phyloP scores from a whole-genome alignment of 2,888 invertebrate species.

The Ophioninae sp. region DNA sequence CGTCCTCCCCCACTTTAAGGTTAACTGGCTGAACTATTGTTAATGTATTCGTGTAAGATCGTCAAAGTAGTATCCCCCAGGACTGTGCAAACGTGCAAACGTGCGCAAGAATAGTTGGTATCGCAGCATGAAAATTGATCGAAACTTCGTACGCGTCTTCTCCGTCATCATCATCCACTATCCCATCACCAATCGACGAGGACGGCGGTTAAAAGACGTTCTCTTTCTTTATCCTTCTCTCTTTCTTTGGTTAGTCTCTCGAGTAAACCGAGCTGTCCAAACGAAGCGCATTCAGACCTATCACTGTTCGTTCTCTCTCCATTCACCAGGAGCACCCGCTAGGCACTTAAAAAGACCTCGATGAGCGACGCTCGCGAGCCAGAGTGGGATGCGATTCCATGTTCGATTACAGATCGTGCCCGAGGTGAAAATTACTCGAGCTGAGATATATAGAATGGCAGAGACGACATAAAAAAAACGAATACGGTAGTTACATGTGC shows the following conservation, averaged over 20 bases:
- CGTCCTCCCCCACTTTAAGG: constrained; percentile 28
- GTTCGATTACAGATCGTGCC: constrained; percentile 71
- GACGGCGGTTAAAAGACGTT: constrained; percentile 32
- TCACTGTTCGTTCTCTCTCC: constrained; percentile 39
- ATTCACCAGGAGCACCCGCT: constrained; percentile 55
- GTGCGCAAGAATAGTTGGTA: constrained; percentile 45
- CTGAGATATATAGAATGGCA: constrained; percentile 27
- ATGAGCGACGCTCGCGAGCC: constrained; percentile 42
- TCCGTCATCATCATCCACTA: constrained; percentile 57
- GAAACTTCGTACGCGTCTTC: constrained; percentile 47
- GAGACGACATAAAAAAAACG: constrained; percentile 12
- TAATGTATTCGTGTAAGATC: constrained; percentile 32
- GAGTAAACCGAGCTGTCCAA: constrained; percentile 13
- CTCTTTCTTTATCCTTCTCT: constrained; percentile 23
- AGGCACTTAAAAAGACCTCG: constrained; percentile 58
- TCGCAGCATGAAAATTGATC: constrained; percentile 58
- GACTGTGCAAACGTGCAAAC: constrained; percentile 1
- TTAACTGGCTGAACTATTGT: constrained; percentile 46
- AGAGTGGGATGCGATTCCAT: constrained; percentile 68
- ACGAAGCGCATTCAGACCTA: constrained; percentile 15
- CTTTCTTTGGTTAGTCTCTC: constrained; percentile 37
- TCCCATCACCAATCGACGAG: constrained; percentile 20
- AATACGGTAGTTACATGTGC: not conserved
- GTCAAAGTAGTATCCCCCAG: constrained; percentile 40
- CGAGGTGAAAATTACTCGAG: constrained; percentile 59